Evolutionary conservation across 2,888 invertebrate species (phyloP).

Genomic region (Tachystola acroxantha): DNA sequence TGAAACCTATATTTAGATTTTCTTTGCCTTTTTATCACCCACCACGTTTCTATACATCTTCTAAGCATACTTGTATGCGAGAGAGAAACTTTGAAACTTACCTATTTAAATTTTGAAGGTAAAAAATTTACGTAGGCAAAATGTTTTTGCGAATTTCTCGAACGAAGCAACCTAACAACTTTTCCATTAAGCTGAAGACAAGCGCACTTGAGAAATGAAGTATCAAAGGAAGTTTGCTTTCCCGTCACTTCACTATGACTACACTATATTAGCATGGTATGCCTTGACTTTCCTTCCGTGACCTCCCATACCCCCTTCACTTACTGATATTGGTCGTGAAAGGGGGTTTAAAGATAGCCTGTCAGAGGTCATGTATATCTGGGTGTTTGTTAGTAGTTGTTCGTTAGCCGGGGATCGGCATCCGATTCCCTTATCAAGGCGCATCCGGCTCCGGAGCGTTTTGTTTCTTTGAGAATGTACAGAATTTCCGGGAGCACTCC

Average conservation of each 20-base stretch:
- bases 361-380: conserved; percentile 27
- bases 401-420: conserved; percentile 55
- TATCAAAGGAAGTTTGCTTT: conserved; percentile 53
- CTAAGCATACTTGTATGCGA: not conserved
- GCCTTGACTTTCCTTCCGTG: conserved; percentile 24
- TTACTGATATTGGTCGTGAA: conserved; percentile 9
- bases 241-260: conserved; percentile 42
- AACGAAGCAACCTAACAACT: conserved; percentile 15
- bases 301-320: conserved; percentile 19
- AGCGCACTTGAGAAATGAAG: conserved; percentile 35
- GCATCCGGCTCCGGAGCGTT: conserved; percentile 49
- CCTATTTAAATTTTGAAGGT: conserved; percentile 3
- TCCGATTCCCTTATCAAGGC: conserved; percentile 64
- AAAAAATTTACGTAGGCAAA: not conserved
- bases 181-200: conserved; percentile 31
- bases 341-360: conserved; percentile 14
- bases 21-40: too few relatives aligned
- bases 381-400: conserved; percentile 49
- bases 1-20: too few relatives aligned
- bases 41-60: too few relatives aligned
- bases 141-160: not conserved
- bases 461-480: conserved; percentile 57
- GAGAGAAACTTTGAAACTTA: not conserved
- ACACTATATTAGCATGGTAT: conserved; percentile 44
- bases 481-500: conserved; percentile 31